Evolutionary conservation across 2,797 vertebrate genomes (phyloP), one percentile per base, ranked within the genome.

Genomic region (Cephalopachus bancanus): DNA sequence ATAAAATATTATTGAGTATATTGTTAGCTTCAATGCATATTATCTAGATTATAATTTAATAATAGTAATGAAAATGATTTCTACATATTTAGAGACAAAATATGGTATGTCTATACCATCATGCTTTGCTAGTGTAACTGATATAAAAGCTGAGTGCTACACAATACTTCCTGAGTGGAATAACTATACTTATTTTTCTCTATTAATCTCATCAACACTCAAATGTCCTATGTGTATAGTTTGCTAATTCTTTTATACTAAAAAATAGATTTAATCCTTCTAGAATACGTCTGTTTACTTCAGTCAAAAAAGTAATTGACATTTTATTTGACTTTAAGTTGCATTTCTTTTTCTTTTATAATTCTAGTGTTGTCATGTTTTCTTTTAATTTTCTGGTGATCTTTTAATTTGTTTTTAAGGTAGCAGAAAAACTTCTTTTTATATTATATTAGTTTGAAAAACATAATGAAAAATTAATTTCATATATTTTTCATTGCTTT

Each of bases 311-410:
- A 59, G 0, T 67, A 94, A 88, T 83, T 65, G 57, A 83, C 72
- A 60, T 80, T 89, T 93, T 94, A 83, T 83, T 95, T 97, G 53
- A 71, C 59, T 94, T 92, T 90, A 91, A 92, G 83, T 87, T 96
- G 8, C 8, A 83, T 53, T 67, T 94, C 44, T 79, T 80, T 86
- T 44, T 10, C 17, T 91, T 95, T 95, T 95, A 30, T 57, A 95
- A 91, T 30, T 62, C 15, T 94, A 26, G 0, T 15, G 11, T 90
- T 69, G 20, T 37, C 72, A 85, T 65, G 1, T 65, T 98, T 55
- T 95, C 0, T 87, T 55, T 96, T 90, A 83, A 83, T 93, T 92
- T 97, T 86, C 91, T 86, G 33, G 16, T 85, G 44, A 17, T 71
- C 14, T 85, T 90, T 92, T 96, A 4, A 4, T 95, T 44, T 89